Evolutionary conservation across 2,113 vertebrate genomes (phyloP).

Genomic region (Anoura caudifer): DNA sequence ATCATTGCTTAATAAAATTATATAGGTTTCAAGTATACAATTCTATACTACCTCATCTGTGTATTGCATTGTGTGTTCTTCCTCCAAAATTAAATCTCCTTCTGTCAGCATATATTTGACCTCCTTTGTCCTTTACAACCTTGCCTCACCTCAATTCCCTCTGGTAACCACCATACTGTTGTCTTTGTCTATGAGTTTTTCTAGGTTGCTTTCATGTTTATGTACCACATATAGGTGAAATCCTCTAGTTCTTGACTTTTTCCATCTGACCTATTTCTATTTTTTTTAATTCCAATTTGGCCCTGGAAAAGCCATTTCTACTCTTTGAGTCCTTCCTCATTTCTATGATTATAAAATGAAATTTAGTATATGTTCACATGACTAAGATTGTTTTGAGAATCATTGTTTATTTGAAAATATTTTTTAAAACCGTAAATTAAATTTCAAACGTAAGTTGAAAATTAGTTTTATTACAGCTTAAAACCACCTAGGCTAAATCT

Average conservation of each 20-base stretch:
- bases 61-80: not conserved
- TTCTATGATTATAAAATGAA: not conserved
- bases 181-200: not conserved
- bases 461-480: not conserved
- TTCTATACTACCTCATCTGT: not conserved
- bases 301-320: not conserved
- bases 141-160: not conserved
- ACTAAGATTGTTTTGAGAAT: slow-evolving; percentile 18
- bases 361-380: not conserved
- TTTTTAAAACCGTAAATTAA: not conserved
- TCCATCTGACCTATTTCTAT: not conserved
- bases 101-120: not conserved
- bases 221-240: not conserved
- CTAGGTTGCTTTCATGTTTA: not conserved
- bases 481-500: not conserved
- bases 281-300: not conserved
- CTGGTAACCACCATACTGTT: not conserved
- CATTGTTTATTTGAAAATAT: not conserved
- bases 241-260: not conserved
- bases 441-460: not conserved
- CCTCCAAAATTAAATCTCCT: too few relatives aligned
- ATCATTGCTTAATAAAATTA: not conserved
- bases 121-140: not conserved
- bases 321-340: not conserved
- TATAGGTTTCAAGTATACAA: not conserved